Base-by-base conservation (phyloP, 2,113 vertebrate species). In the Lepidothrix coronata region DNA sequence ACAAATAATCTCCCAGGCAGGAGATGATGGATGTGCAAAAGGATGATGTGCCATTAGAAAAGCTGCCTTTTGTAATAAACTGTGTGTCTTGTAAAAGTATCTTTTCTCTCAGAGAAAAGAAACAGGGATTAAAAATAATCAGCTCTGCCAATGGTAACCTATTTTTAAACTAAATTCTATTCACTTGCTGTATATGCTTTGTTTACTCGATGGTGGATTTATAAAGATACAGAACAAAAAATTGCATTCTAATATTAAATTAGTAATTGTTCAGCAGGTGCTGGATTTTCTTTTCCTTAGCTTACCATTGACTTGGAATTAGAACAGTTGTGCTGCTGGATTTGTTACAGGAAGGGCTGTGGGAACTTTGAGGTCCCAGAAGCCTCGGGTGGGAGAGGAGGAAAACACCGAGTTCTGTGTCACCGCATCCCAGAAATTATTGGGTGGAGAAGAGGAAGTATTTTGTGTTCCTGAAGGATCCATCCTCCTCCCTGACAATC, bases 361-460 rank as follows among this genome's bases (percentile, higher is more conserved):
- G 37, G 44, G 49, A 82, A 44, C 30, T 35, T 1, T 19, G 43
- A 65, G 27, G 4, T n/a, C 33, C 31, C 76, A 58, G 27, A 21
- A 73, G 12, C 6, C 23, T 58, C 33, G 24, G 57, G 8, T 12
- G 16, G 33, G 33, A 81, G 27, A 77, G 30, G 33, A 68, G 61
- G 16, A 41, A 54, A 71, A 65, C 24, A 20, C 4, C 0, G 14
- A 78, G 7, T 25, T 65, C 6, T 28, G 25, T 22, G 73, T 63
- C 49, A 62, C 44, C 49, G 2, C 0, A 4, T 19, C 31, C 70
- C 80, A 43, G 37, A 41, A 20, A 5, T 3, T 2, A 22, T 2
- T 51, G 84, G n/a, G 33, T 25, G 20, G 11, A 52, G 54, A 65
- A 41, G 5, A 48, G 23, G 33, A 54, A 89, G 39, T 7, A 6